phyloP scores from a whole-genome alignment of 1,140 invertebrate genomes.

The Tetranychus urticae region DNA sequence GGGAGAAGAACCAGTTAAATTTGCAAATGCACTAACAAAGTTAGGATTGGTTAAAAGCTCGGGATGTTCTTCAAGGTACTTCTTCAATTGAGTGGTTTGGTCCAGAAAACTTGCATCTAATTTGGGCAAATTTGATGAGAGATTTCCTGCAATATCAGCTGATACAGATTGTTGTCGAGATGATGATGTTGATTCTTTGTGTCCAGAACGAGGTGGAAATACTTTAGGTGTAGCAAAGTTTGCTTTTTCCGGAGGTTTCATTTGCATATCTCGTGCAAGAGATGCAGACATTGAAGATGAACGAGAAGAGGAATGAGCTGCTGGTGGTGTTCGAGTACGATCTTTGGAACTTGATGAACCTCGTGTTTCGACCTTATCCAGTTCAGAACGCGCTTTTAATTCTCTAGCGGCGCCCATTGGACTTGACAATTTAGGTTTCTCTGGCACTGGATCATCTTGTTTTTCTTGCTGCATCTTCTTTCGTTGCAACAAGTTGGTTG shows the following conservation, averaged over 20 bases:
- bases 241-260: neutral
- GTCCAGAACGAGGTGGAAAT: neutral
- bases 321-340: neutral
- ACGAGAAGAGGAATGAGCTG: constrained; percentile 1
- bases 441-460: neutral
- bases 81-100: constrained; percentile 14
- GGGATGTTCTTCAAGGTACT: constrained; percentile 19
- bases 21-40: constrained; percentile 11
- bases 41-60: constrained; percentile 21
- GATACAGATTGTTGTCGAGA: neutral
- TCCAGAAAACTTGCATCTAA: constrained; percentile 7
- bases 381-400: neutral
- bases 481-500: constrained; percentile 15
- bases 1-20: constrained; percentile 6
- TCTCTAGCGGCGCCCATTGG: neutral
- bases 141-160: neutral
- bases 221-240: neutral
- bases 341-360: neutral
- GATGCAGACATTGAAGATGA: neutral
- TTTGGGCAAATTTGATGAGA: neutral
- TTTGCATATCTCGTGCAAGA: neutral
- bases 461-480: constrained; percentile 13
- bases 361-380: neutral
- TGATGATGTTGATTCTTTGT: neutral
- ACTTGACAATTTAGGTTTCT: neutral